phyloP scores from a whole-genome alignment of 92 coral and sea anemone species.

The Parazoanthus darwini region DNA sequence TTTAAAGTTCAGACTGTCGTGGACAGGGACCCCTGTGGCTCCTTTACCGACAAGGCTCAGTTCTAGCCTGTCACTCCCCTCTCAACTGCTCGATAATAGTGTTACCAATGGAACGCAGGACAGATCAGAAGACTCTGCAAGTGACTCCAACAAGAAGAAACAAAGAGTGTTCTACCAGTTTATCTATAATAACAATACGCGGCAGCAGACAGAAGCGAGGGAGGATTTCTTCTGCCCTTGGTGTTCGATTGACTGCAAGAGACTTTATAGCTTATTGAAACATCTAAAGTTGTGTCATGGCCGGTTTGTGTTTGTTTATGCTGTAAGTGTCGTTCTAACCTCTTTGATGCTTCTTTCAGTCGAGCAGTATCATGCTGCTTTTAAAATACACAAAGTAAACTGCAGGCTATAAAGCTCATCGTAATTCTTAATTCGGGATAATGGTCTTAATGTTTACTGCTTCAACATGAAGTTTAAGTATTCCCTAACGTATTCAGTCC shows the following conservation, averaged over 20 bases:
- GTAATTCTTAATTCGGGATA: too few species aligned
- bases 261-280: slow-evolving; percentile 85
- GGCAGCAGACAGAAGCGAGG: slow-evolving; percentile 97
- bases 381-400: too few species aligned
- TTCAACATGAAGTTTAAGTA: too few species aligned
- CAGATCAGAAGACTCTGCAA: slow-evolving; percentile 60
- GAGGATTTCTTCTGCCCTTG: slow-evolving; percentile 94
- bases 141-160: slow-evolving; percentile 63
- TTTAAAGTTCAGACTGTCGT: slow-evolving; percentile 86
- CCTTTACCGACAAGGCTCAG: slow-evolving; percentile 71
- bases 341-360: neutral
- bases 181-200: slow-evolving; percentile 93
- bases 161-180: slow-evolving; percentile 93
- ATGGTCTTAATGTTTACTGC: too few species aligned
- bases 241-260: slow-evolving; percentile 94
- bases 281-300: slow-evolving; percentile 96
- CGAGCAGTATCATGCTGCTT: too few species aligned
- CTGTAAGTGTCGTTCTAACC: slow-evolving; percentile 67
- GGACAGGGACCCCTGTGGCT: slow-evolving; percentile 80
- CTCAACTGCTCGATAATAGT: slow-evolving; percentile 64
- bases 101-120: slow-evolving; percentile 60
- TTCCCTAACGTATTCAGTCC: too few species aligned
- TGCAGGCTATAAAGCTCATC: too few species aligned
- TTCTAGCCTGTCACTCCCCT: slow-evolving; percentile 63
- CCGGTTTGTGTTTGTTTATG: slow-evolving; percentile 88